phyloP scores from a whole-genome alignment of 2,113 vertebrate genomes.

The Tretioscincus oriximinensis region DNA sequence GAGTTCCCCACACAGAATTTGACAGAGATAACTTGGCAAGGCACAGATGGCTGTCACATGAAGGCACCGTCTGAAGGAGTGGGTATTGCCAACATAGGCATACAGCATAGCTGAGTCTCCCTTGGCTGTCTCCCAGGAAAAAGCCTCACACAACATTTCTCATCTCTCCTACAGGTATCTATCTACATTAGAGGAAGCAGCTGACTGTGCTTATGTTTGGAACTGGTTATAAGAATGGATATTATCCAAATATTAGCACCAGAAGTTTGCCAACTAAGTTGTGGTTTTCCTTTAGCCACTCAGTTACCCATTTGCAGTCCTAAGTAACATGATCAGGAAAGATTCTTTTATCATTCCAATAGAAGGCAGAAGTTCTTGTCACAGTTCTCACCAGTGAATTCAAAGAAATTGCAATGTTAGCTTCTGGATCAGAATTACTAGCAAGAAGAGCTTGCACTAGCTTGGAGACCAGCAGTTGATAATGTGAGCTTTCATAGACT shows the following conservation, averaged over 20 bases:
- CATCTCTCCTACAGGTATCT: not conserved
- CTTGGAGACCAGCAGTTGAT: no score
- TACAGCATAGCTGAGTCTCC: conserved; percentile 41
- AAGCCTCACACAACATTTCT: conserved; percentile 28
- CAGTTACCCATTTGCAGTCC: not conserved
- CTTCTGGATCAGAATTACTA: no score
- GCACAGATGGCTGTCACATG: conserved; percentile 62
- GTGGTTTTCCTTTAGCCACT: conserved; percentile 18
- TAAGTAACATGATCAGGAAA: conserved; percentile 7
- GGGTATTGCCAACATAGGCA: conserved; percentile 30
- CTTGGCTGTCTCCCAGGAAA: conserved; percentile 44
- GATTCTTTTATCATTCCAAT: conserved; percentile 46
- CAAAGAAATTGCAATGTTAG: not conserved
- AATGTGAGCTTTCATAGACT: no score
- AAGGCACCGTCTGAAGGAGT: conserved; percentile 38
- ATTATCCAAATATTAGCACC: conserved; percentile 65
- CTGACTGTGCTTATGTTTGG: conserved; percentile 1
- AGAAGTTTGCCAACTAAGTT: conserved; percentile 45
- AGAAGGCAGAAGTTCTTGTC: conserved; percentile 16
- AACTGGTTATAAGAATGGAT: conserved; percentile 27
- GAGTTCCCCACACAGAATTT: conserved; percentile 56
- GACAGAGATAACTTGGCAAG: conserved; percentile 14
- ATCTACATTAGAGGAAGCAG: not conserved
- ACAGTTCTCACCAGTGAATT: not conserved
- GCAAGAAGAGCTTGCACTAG: no score